Base-by-base conservation (phyloP, 1,140 invertebrate species). In the Megalonaias nervosa region DNA sequence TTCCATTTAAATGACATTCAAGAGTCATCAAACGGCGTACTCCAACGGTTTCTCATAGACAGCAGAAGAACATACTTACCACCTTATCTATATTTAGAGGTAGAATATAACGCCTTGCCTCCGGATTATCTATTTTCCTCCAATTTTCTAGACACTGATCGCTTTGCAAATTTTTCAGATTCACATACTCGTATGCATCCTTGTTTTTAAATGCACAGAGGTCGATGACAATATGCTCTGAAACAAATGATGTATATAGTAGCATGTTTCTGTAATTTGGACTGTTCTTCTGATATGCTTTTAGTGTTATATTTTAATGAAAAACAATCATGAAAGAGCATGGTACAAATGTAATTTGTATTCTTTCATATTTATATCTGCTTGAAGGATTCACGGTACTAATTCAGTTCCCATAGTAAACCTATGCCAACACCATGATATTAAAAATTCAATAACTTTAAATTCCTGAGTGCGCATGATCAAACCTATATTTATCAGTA, bases 171-270 rank as follows among this genome's bases (percentile, higher is more conserved):
- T 79, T 23, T 17, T 84, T 71, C 67, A 84, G n/a, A 26, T 74
- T 82, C 16, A 92, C 85, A 65, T 89, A 88, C 26, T 91, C 87
- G 38, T 92, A 73, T 31, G 92, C 82, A 80, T 94, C 92, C 0
- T 95, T 93, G 91, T 97, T 94, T 76, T 94, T 93, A 86, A 97
- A 97, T 69, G 93, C 93, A 85, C 96, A 97, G 58, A 98, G 93
- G 86, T 98, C 96, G 0, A 97, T 88, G 5, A 94, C 89, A 2
- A 97, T 88, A 66, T 95, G 91, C 75, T 93, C 74, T 75, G 66
- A 19, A 23, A 48, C 64, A 69, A 55, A 48, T 55, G 38, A n/a
- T 17, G n/a, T 14, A 15, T 26, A 5, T 21, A 15, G 11, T 19
- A 65, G n/a, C 4, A 15, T 65, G 64, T 62, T 62, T 6, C 6